A percentile compares a stretch with the other conserved stretches of the same genome.
Evolutionary conservation across 64 coral and sea anemone genomes (phyloP).

Genomic region (Acropora tenuis): DNA sequence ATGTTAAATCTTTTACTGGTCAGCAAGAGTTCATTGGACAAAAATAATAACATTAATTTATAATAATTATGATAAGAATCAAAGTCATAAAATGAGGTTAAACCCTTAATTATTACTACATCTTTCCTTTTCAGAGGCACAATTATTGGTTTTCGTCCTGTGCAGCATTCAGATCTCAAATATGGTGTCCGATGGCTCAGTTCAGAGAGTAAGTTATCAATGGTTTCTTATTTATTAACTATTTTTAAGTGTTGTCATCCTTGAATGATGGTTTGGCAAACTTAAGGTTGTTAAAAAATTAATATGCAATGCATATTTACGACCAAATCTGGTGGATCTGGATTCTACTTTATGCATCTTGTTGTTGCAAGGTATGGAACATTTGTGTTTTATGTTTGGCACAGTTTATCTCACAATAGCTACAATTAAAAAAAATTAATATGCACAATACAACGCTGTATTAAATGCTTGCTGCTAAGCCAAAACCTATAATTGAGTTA

Average conservation of each 20-base stretch:
- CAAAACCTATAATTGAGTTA: too few relatives aligned
- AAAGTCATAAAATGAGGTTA: too few relatives aligned
- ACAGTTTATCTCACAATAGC: not conserved
- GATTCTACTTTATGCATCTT: not conserved
- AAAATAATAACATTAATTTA: too few relatives aligned
- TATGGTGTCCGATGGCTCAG: conserved; percentile 62
- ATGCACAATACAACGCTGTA: too few relatives aligned
- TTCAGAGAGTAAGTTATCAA: conserved; percentile 60
- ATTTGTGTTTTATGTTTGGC: not conserved
- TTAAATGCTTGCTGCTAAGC: too few relatives aligned
- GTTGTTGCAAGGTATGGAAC: not conserved
- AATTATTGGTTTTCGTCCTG: not conserved
- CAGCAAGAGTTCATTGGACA: too few relatives aligned
- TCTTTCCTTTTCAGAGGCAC: conserved; percentile 39
- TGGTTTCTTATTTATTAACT: not conserved
- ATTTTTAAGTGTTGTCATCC: not conserved
- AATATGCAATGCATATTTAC: too few relatives aligned
- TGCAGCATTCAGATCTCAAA: not conserved
- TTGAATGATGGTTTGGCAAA: not conserved
- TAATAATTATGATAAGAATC: too few relatives aligned
- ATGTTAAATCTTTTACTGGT: too few relatives aligned
- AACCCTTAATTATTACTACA: too few relatives aligned
- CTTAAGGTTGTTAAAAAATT: too few relatives aligned
- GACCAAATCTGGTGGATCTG: too few relatives aligned
- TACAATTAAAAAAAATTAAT: not conserved